Percentiles rank a stretch among this genome's conserved stretches.
Evolutionary conservation across 2,797 vertebrate species (phyloP).

Genomic region (Premnoplex brunnescens): DNA sequence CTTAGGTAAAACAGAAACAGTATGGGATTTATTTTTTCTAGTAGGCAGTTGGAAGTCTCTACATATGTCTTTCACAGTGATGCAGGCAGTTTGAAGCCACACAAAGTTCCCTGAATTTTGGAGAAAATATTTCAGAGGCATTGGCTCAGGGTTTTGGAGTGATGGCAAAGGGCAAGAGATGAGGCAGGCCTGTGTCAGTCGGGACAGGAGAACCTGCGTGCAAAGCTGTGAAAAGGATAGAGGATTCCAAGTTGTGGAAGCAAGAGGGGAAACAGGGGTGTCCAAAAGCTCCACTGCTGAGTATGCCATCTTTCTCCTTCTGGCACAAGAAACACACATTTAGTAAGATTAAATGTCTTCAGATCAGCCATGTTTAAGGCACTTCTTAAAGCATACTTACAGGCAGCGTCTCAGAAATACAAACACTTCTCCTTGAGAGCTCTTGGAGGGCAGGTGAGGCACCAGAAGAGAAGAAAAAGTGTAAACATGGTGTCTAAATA

Average conservation of each 20-base stretch:
- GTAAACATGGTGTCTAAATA: constrained; percentile 17
- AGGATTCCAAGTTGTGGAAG: not conserved
- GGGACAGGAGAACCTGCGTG: not conserved
- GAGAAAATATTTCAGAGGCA: not conserved
- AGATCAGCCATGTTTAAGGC: not conserved
- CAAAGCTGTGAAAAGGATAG: not conserved
- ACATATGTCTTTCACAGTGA: not conserved
- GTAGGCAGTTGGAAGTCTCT: not conserved
- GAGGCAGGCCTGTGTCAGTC: not conserved
- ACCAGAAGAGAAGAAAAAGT: not conserved
- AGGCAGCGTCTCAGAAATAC: not conserved
- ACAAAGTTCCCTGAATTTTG: not conserved
- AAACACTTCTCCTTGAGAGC: constrained; percentile 33
- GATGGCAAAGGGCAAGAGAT: not conserved
- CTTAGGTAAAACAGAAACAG: constrained; percentile 30
- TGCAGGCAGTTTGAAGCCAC: not conserved
- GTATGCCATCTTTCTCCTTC: not conserved
- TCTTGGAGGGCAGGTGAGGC: constrained; percentile 34
- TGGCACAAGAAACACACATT: not conserved
- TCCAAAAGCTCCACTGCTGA: not conserved
- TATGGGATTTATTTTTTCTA: constrained; percentile 6
- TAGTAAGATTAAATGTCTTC: not conserved
- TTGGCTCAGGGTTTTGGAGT: not conserved
- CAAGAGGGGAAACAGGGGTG: not conserved
- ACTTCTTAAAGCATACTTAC: not conserved